A percentile compares a stretch with the other conserved stretches of the same genome.
Evolutionary conservation across 2,797 vertebrate genomes (phyloP).

Genomic region (Clarias laeviceps): DNA sequence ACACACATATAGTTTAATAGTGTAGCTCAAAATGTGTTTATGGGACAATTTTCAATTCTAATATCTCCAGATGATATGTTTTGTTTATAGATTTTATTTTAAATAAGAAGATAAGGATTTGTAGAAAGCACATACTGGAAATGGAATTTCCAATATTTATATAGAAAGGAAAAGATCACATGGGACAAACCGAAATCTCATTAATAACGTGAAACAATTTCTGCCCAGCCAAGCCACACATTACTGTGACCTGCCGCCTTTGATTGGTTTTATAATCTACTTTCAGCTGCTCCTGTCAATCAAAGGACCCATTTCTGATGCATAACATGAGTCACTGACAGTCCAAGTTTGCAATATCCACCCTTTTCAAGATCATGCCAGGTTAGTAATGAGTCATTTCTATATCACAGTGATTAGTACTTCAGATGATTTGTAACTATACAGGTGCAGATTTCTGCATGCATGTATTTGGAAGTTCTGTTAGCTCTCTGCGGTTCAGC

Average conservation of each 20-base stretch:
- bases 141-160: neutral
- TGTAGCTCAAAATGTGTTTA: no score
- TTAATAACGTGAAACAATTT: neutral
- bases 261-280: constrained; percentile 52
- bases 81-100: no score
- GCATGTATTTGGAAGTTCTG: neutral
- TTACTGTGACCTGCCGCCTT: constrained; percentile 1
- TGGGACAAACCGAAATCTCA: neutral
- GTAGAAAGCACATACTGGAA: neutral
- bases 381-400: constrained; percentile 58
- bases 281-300: constrained; percentile 76
- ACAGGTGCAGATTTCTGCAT: neutral
- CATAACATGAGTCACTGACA: constrained; percentile 48
- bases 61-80: no score
- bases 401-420: neutral
- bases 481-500: constrained; percentile 6
- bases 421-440: neutral
- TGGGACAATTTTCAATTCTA: no score
- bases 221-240: neutral
- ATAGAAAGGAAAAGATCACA: neutral
- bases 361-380: constrained; percentile 32
- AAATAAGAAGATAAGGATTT: neutral
- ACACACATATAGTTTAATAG: no score
- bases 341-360: constrained; percentile 30
- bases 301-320: constrained; percentile 55